Base-by-base conservation (phyloP, 2,797 vertebrate species). In the Morus bassanus region DNA sequence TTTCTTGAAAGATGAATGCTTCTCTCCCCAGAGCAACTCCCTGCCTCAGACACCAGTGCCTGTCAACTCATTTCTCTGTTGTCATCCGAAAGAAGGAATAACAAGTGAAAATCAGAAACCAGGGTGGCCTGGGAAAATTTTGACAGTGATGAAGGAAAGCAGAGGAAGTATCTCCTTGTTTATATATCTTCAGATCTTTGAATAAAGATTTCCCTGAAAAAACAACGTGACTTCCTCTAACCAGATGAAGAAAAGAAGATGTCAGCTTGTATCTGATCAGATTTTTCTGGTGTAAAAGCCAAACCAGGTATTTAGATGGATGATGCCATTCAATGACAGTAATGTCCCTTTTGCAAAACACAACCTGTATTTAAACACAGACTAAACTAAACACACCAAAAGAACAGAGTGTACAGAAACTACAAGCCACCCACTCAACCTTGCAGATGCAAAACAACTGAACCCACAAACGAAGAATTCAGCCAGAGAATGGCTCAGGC, bases 331-430 rank as follows among this genome's bases (percentile, higher is more conserved):
- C 74, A 33, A 2, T 76, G 67, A 93, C 76, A 81, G 76, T 7
- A 54, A 72, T 2, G 18, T 54, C 73, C 87, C 82, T 84, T 72
- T 54, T 41, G 65, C 17, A 3, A 83, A 92, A 68, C 70, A 88
- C 72, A 96, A 85, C 57, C 61, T 78, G 61, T 43, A 27, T 60
- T 85, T 85, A 81, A 94, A 87, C 88, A 54, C 19, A 93, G 61
- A 81, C 67, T 89, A 63, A 94, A 89, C 89, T 41, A 80, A 94
- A 75, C 50, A 25, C 65, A 63, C 43, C 31, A 10, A 53, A 92
- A 87, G 95, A 94, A 96, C 95, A 92, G 84, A 60, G 41, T 0
- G 89, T 95, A 88, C 97, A 65, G 65, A 75, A 90, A 91, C 75
- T 16, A 81, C 79, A 27, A 45, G 27, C 88, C 93, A 90, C 95